Conservation (phyloP, 2,888 invertebrate genomes). For the Dryococelus australis region DNA sequence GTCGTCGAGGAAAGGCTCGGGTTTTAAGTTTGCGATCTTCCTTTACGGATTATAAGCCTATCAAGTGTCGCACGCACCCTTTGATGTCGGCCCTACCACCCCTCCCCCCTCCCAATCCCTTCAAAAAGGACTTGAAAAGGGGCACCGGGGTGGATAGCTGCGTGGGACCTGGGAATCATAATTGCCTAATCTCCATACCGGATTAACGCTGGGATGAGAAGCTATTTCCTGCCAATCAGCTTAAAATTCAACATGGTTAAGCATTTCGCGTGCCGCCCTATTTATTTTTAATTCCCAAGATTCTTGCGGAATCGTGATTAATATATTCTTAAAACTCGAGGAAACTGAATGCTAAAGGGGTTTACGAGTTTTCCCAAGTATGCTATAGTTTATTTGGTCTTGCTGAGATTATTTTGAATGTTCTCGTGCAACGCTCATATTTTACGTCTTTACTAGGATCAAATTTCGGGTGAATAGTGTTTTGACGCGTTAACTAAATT, state of each 20-base stretch:
- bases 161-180: not conserved
- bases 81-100: not conserved
- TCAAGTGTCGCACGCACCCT: not conserved
- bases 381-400: too few relatives aligned
- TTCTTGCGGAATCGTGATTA: not conserved
- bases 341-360: not conserved
- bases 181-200: conserved; percentile 11
- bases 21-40: conserved; percentile 11
- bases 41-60: conserved; percentile 16
- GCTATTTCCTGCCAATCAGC: not conserved
- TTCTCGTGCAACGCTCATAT: too few relatives aligned
- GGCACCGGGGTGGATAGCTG: not conserved
- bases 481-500: too few relatives aligned
- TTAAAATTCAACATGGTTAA: not conserved
- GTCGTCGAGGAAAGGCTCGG: not conserved
- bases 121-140: not conserved
- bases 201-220: not conserved
- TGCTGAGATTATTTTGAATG: too few relatives aligned
- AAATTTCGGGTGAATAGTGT: too few relatives aligned
- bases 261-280: not conserved
- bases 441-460: too few relatives aligned
- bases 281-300: not conserved
- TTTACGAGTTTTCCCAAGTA: not conserved
- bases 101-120: not conserved
- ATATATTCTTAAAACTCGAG: not conserved